Evolutionary conservation across 2,797 vertebrate genomes (phyloP), one percentile per base, ranked within the genome.

Genomic region (Argyrosomus regius): DNA sequence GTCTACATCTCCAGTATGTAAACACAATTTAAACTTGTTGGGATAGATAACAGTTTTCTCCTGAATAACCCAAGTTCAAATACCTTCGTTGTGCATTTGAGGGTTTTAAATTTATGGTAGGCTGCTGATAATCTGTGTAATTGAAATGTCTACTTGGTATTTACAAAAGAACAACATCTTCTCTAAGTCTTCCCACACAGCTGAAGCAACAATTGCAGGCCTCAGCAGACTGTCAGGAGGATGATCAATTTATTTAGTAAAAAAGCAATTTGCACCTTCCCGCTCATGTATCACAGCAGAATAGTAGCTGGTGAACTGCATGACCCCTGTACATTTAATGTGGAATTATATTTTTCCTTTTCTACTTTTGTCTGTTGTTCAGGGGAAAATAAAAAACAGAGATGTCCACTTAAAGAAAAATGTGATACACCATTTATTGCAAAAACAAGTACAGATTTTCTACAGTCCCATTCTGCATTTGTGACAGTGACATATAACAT

Each of bases 181-280:
- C 70, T 41, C 63, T 39, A 77, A 74, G 54, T 72, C 52, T 79
- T 73, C 26, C 74, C 57, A 35, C 58, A 65, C 82, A 91, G 85
- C 85, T 91, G 85, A 87, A 85, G 72, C 81, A 88, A 83, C 82
- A 91, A 59, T 24, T 6, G 18, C 43, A 77, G 43, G 24, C 74
- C 67, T 78, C 18, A 1, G 61, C 61, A 70, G 68, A 72, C 35
- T 56, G 61, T 65, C 3, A 24, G 57, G 46, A 81, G 60, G 70
- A 70, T 85, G 59, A 73, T 81, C 58, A 78, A 56, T 87, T 84
- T 43, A 60, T 78, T 56, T 54, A 72, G 53, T 31, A 48, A 52
- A 52, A 56, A 78, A 80, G 39, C 13, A 69, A n/a, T 63, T 63
- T 59, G 11, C 22, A 57, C 31, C 46, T 52, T 50, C 14, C 13